Evolutionary conservation across 2,113 vertebrate genomes (phyloP).

Genomic region (Archilochus colubris): DNA sequence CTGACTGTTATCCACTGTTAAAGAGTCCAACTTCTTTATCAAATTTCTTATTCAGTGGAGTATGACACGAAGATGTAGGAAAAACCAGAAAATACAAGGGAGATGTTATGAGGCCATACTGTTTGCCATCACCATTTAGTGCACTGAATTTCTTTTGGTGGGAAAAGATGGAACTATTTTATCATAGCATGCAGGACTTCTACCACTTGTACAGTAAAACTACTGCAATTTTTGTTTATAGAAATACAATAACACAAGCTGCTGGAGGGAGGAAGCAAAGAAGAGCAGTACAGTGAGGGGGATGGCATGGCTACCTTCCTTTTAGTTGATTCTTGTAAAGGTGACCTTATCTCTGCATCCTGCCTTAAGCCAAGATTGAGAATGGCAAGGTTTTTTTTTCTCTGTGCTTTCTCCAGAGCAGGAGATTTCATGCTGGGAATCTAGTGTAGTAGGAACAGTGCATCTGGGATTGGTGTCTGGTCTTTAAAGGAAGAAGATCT

Average conservation of each 20-base stretch:
- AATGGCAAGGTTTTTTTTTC: not conserved
- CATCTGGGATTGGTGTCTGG: not conserved
- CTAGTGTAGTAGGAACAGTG: not conserved
- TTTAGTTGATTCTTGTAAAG: not conserved
- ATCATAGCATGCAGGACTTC: not conserved
- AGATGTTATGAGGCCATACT: not conserved
- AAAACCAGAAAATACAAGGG: not conserved
- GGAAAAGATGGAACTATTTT: not conserved
- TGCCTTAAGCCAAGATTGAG: not conserved
- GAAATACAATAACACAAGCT: not conserved
- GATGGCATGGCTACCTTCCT: not conserved
- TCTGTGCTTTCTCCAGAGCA: not conserved
- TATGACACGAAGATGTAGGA: not conserved
- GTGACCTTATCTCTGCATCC: not conserved
- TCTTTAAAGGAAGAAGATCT: constrained; percentile 56
- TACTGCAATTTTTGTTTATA: rapidly evolving
- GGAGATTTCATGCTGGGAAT: not conserved
- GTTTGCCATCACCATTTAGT: not conserved
- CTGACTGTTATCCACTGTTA: not conserved
- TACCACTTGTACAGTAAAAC: not conserved
- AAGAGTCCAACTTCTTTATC: not conserved
- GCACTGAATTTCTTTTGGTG: not conserved
- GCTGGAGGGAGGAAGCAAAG: not conserved
- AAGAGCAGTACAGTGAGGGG: not conserved
- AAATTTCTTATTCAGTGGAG: not conserved